These are phyloP conservation scores for Meloe dianella DNA, from an alignment of 2,888 invertebrate species.

Conservation along the genomic window DNA sequence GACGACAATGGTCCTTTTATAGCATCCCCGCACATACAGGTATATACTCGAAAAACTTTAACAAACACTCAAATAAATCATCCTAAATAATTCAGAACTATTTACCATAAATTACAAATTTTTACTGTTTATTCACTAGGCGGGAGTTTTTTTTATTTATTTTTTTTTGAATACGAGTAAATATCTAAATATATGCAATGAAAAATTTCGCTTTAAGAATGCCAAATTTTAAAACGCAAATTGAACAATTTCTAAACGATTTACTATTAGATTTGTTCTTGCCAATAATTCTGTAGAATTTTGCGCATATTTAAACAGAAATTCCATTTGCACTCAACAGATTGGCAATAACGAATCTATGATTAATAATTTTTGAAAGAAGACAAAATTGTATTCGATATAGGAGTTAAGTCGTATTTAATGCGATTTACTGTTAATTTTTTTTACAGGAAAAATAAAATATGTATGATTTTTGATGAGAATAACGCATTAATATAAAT, in stretches of 20 bases:
- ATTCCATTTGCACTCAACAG: too few relatives aligned
- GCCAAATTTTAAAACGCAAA: conserved; percentile 3
- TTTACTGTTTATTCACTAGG: background rate
- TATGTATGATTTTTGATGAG: conserved; percentile 10
- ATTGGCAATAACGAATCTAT: too few relatives aligned
- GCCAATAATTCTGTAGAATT: background rate
- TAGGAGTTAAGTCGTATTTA: too few relatives aligned
- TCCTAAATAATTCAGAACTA: background rate
- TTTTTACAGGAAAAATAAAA: background rate
- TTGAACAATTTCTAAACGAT: background rate
- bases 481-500: conserved; percentile 14
- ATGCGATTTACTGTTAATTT: background rate
- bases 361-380: too few relatives aligned
- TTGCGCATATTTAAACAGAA: too few relatives aligned
- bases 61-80: background rate
- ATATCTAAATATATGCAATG: background rate
- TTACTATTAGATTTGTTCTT: background rate
- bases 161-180: background rate
- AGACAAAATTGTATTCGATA: too few relatives aligned
- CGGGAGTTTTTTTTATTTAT: background rate
- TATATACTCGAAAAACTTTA: background rate
- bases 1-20: background rate
- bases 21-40: background rate
- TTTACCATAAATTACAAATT: background rate
- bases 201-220: background rate